Evolutionary conservation across 2,113 vertebrate species (phyloP).

Genomic region (Forbesichthys agassizii): DNA sequence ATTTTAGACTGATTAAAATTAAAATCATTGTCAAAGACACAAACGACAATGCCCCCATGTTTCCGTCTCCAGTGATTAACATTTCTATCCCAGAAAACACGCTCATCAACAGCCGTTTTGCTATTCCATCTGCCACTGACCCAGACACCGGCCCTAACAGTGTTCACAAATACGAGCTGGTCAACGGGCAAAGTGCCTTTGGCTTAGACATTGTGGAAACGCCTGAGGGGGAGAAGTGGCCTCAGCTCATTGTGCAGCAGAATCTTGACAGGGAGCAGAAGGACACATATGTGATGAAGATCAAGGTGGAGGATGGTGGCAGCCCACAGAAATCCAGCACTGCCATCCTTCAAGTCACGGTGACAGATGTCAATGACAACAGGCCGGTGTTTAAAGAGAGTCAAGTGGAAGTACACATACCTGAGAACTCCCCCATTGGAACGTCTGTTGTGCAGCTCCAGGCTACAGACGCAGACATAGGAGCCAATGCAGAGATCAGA

Average conservation of each 20-base stretch:
- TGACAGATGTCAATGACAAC: conserved; percentile 98
- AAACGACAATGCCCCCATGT: conserved; percentile 99
- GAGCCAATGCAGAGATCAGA: conserved; percentile 94
- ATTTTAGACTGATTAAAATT: conserved; percentile 98
- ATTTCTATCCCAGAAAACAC: conserved; percentile 99
- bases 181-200: conserved; percentile 96
- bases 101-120: conserved; percentile 97
- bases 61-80: conserved; percentile 98
- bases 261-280: conserved; percentile 98
- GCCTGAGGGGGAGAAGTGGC: conserved; percentile 99
- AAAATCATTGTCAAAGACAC: conserved; percentile 98
- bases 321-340: conserved; percentile 98
- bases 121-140: conserved; percentile 97
- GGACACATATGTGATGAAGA: conserved; percentile 99
- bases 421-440: conserved; percentile 91
- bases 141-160: conserved; percentile 97
- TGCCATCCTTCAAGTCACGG: conserved; percentile 96
- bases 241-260: conserved; percentile 97
- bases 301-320: conserved; percentile 98
- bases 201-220: conserved; percentile 98
- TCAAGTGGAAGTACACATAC: conserved; percentile 95
- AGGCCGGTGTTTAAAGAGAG: conserved; percentile 94
- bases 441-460: conserved; percentile 96
- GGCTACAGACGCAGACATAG: conserved; percentile 95
- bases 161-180: conserved; percentile 95